Base-by-base conservation (phyloP, 2,888 invertebrate species). In the Amphipoea lucens region DNA sequence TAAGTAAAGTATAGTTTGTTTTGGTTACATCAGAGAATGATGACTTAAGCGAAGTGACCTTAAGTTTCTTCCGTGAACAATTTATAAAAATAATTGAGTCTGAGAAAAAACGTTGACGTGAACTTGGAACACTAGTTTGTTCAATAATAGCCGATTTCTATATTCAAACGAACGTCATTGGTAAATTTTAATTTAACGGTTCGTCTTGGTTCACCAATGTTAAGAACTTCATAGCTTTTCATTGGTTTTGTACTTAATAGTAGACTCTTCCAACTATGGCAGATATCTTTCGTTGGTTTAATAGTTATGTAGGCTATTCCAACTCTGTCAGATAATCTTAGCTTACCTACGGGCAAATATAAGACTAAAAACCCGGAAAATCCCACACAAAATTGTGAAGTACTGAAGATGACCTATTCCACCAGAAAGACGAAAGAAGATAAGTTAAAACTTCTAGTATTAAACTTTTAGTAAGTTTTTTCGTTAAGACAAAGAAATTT, bases 41-140 rank as follows among this genome's bases (percentile, higher is more conserved):
- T 82, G 83, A 86, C 83, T 76, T 84, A 72, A 90, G 74, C 71
- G 66, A 36, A 12, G 66, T 84, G 89, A 86, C 89, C 90, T 90
- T 74, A 75, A 29, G 71, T 48, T 76, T 60, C 86, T 89, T 89
- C 89, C 89, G 89, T 81, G 74, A 79, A 75, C 68, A 81, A 83
- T 84, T 88, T 81, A 76, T 79, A 77, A 78, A 85, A 74, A 87
- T 86, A 57, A 74, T 69, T 1, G 57, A 57, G 70, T 74, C 14
- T 68, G 6, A 72, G 40, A 63, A 85, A 84, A 87, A 86, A 76
- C 62, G n/a, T 51, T n/a, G 66, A 62, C 67, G 36, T 79, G 76
- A 68, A 71, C 81, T 87, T 87, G 81, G 72, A 87, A 84, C 42
- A 65, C n/a, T 40, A 57, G 75, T 85, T 68, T 75, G 51, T 73